Evolutionary conservation across 2,797 vertebrate genomes (phyloP).

Genomic region (Thunnus albacares): DNA sequence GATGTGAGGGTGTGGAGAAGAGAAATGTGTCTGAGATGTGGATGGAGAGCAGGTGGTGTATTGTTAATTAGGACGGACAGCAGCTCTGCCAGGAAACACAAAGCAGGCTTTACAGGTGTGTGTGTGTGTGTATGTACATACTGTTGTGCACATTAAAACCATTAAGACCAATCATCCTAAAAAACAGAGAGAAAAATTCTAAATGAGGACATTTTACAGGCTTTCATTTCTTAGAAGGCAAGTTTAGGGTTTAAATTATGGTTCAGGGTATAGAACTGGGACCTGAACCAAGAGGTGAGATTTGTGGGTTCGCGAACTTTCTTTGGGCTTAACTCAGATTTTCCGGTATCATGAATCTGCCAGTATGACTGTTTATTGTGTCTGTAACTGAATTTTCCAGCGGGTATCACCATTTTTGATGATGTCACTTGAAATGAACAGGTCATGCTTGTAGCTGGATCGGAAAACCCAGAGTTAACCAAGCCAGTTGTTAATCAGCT

Average conservation of each 20-base stretch:
- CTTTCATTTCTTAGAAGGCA: background rate
- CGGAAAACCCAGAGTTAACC: no score
- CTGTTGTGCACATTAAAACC: background rate
- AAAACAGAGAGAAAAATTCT: background rate
- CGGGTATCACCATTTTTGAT: no score
- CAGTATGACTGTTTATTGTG: no score
- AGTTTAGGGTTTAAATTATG: background rate
- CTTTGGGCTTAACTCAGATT: no score
- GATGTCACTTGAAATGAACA: no score
- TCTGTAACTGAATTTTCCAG: no score
- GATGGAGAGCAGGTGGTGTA: conserved; percentile 33
- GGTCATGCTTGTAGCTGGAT: no score
- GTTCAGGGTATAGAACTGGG: no score
- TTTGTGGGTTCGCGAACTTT: no score
- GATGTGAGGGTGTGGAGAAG: background rate
- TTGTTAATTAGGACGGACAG: conserved; percentile 5
- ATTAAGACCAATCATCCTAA: background rate
- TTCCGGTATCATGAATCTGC: no score
- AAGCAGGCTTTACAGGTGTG: background rate
- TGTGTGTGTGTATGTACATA: background rate
- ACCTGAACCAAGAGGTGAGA: no score
- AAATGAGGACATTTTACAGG: background rate
- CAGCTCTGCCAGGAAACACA: background rate
- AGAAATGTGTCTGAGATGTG: conserved; percentile 16
- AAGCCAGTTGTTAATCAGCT: no score